Percentiles rank a stretch among this genome's conserved stretches.
These are phyloP conservation scores for Arctocebus calabarensis DNA, from an alignment of 2,797 vertebrate genomes.

Conservation along the genomic window DNA sequence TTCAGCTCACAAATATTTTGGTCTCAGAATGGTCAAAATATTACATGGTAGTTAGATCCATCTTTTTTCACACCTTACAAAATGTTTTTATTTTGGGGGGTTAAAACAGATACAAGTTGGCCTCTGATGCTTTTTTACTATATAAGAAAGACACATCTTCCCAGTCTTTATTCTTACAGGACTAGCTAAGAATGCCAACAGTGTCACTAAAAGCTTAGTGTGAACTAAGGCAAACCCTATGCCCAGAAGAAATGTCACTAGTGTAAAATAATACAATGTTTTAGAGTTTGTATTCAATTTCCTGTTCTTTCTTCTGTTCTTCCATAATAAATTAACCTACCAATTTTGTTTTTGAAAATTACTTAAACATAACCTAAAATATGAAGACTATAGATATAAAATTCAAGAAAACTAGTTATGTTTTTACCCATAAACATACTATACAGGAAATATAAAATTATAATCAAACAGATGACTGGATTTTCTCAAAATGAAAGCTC, in stretches of 20 bases:
- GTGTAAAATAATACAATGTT: not conserved
- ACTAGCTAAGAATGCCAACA: not conserved
- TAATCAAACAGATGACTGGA: not conserved
- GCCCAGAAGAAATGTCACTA: not conserved
- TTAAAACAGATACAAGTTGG: not conserved
- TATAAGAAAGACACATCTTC: not conserved
- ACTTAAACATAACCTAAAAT: not conserved
- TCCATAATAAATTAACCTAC: not conserved
- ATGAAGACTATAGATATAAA: not conserved
- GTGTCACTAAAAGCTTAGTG: not conserved
- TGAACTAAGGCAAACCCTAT: not conserved
- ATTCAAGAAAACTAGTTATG: not conserved
- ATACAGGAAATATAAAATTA: not conserved
- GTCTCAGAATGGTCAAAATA: not conserved
- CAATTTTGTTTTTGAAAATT: not conserved
- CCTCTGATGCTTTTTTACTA: not conserved
- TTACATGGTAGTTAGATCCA: not conserved
- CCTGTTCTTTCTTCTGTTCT: not conserved
- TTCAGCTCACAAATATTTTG: slow-evolving; percentile 22
- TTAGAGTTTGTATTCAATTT: not conserved
- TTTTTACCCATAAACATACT: not conserved
- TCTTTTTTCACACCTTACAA: slow-evolving; percentile 23
- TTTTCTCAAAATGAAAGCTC: not conserved
- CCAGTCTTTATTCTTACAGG: not conserved
- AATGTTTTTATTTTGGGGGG: slow-evolving; percentile 1